Conservation (phyloP, 2,797 vertebrate genomes). For the Novumbra hubbsi region DNA sequence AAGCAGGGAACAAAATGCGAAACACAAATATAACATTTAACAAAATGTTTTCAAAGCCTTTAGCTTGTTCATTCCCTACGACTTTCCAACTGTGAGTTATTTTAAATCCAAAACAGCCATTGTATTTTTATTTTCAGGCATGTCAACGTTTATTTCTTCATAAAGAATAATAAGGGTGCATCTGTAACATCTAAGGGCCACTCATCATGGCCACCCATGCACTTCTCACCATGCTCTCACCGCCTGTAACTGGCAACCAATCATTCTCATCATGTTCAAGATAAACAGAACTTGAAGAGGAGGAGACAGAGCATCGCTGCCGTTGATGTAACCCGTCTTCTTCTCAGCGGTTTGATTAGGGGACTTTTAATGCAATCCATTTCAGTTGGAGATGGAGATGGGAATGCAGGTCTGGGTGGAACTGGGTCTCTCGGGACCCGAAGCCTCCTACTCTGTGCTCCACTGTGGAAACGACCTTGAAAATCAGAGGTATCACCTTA, state of each 20-base stretch:
- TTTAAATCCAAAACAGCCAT: conserved; percentile 22
- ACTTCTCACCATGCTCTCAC: neutral
- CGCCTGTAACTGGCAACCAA: conserved; percentile 5
- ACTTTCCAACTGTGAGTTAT: conserved; percentile 38
- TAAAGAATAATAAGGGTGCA: conserved; percentile 50
- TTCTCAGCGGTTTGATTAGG: conserved; percentile 20
- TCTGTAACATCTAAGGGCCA: conserved; percentile 35
- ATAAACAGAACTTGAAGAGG: conserved; percentile 39
- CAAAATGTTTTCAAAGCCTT: conserved; percentile 37
- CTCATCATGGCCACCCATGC: neutral
- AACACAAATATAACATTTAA: neutral
- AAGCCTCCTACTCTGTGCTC: neutral
- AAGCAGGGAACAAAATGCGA: conserved; percentile 3
- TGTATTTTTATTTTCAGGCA: conserved; percentile 40
- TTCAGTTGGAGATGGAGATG: neutral
- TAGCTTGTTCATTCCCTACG: conserved; percentile 52
- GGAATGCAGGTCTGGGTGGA: neutral
- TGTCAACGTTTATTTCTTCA: conserved; percentile 55
- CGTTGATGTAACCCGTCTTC: conserved; percentile 28
- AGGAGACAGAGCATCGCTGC: conserved; percentile 22
- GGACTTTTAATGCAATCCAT: neutral
- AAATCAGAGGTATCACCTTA: neutral
- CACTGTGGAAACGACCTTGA: neutral
- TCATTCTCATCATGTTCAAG: conserved; percentile 31
- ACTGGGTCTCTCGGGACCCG: neutral